Evolutionary conservation across 2,113 vertebrate species (phyloP).

Genomic region (Seriola rivoliana): DNA sequence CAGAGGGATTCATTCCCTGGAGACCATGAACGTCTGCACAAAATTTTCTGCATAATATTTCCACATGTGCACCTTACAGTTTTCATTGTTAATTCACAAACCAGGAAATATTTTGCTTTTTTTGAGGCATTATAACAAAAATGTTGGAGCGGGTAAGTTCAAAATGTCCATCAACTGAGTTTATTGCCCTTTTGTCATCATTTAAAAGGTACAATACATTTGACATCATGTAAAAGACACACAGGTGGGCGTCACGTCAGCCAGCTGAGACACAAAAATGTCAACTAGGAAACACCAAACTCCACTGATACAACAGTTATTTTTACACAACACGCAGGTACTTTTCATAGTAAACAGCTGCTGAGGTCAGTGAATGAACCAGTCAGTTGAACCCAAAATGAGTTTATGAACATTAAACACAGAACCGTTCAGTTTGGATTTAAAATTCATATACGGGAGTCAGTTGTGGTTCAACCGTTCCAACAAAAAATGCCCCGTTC

Average conservation of each 20-base stretch:
- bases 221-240: slow-evolving; percentile 52
- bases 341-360: slow-evolving; percentile 2
- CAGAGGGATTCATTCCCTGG: too few relatives aligned
- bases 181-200: slow-evolving; percentile 61
- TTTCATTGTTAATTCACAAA: too few relatives aligned
- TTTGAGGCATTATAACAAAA: background rate
- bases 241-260: slow-evolving; percentile 29
- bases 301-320: background rate
- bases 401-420: slow-evolving; percentile 10
- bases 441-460: background rate
- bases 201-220: slow-evolving; percentile 41
- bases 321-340: slow-evolving; percentile 2
- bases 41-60: too few relatives aligned
- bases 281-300: background rate
- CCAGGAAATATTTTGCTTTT: too few relatives aligned
- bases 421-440: background rate
- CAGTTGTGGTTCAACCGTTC: background rate
- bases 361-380: slow-evolving; percentile 10
- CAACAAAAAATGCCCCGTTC: background rate
- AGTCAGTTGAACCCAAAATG: slow-evolving; percentile 21
- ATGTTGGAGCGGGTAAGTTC: background rate
- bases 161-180: slow-evolving; percentile 28
- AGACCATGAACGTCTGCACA: too few relatives aligned
- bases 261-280: slow-evolving; percentile 40
- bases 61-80: too few relatives aligned